phyloP scores from a whole-genome alignment of 2,113 vertebrate species.

The Eptesicus fuscus region DNA sequence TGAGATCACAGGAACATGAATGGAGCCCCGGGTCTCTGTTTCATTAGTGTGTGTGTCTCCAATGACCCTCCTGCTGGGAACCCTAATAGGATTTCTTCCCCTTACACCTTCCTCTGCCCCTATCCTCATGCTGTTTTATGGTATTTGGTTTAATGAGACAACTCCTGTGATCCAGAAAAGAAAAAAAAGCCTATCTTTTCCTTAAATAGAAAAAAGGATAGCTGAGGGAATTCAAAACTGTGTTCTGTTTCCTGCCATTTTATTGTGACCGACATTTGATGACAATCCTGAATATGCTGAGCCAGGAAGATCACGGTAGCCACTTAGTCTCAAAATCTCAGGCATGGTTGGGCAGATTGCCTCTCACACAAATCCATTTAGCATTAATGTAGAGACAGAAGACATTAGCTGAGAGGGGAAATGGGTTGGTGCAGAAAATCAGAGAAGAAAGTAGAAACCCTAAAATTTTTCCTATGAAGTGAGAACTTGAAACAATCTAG shows the following conservation, averaged over 20 bases:
- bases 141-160: conserved; percentile 55
- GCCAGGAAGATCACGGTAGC: not conserved
- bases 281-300: not conserved
- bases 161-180: not conserved
- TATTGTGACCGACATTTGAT: not conserved
- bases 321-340: not conserved
- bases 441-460: not conserved
- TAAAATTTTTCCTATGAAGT: not conserved
- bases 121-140: not conserved
- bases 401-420: not conserved
- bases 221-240: conserved; percentile 17
- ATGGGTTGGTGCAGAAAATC: not conserved
- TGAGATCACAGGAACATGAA: not conserved
- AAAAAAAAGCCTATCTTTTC: not conserved
- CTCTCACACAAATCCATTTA: not conserved
- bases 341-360: not conserved
- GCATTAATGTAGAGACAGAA: not conserved
- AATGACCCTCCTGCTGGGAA: conserved; percentile 57
- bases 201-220: conserved; percentile 39
- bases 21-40: conserved; percentile 35
- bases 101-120: conserved; percentile 51
- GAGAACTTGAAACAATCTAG: not conserved
- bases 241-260: not conserved
- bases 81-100: conserved; percentile 66
- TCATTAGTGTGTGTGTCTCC: not conserved